Conservation (phyloP, 2,113 vertebrate species). For the Murina feae region DNA sequence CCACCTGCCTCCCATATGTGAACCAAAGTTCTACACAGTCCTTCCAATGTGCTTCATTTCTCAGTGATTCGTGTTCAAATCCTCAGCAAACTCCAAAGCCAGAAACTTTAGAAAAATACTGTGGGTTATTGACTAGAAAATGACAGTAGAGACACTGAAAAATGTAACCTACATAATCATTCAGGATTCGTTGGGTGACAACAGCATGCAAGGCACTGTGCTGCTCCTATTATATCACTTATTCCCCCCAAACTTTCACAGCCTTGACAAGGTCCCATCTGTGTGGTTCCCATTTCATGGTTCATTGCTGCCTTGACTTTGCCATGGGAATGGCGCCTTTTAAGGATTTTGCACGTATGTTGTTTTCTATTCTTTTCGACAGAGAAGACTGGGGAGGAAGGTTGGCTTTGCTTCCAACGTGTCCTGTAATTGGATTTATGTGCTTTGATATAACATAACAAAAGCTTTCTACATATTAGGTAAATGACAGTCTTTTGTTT, state of each 20-base stretch:
- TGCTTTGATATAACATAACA: constrained; percentile 6
- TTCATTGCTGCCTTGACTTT: background rate
- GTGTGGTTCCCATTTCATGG: background rate
- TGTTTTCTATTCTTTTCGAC: background rate
- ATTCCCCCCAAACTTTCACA: background rate
- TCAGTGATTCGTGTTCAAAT: background rate
- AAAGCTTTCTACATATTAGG: background rate
- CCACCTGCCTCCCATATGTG: background rate
- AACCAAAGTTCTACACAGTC: background rate
- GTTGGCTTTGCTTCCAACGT: constrained; percentile 14
- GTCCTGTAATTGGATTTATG: constrained; percentile 9
- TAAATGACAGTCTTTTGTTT: background rate
- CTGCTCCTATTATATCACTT: background rate
- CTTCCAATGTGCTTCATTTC: constrained; percentile 1
- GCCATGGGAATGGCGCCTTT: background rate
- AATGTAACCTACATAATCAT: background rate
- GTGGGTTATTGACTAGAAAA: constrained; percentile 19
- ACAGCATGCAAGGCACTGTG: background rate
- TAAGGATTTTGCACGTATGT: background rate
- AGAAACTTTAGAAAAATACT: constrained; percentile 53
- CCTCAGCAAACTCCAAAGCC: background rate
- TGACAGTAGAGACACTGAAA: background rate
- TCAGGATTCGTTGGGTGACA: background rate
- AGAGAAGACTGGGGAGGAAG: constrained; percentile 14
- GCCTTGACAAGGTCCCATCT: background rate